Evolutionary conservation across 2,797 vertebrate species (phyloP), one percentile per base, ranked within the genome.

Genomic region (Karalla daura): DNA sequence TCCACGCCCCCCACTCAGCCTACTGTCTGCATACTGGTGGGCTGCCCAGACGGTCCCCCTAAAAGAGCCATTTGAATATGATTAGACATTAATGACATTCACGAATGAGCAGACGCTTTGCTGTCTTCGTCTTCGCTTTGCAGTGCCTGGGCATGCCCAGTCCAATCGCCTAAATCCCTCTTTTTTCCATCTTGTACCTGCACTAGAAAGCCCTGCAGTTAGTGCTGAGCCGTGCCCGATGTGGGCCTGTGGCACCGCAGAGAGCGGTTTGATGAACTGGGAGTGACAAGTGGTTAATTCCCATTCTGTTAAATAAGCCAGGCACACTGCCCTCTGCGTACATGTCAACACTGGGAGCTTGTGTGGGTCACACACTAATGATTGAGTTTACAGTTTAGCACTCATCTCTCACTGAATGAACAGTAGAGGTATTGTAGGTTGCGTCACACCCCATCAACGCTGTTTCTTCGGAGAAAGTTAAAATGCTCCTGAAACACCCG

Each of bases 331-430:
- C 62, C 39, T 70, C 46, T 89, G 90, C 74, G 61, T 87, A 89
- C 84, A 86, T 85, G 82, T 90, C 84, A 91, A 91, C 88, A 91
- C 45, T 35, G 56, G 51, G 54, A 61, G 80, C 78, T 49, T 58
- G 63, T 70, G 44, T 56, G 50, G 63, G 62, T 77, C 76, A 72
- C 72, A 53, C 65, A 49, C 68, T 61, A 43, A 80, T 81, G 64
- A 61, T 24, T 45, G 36, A 46, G 60, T 52, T 73, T 70, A 69
- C 69, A 47, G 55, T 75, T 72, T 46, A 52, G 51, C 25, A 25
- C 36, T 65, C 32, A 28, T 54, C 33, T 63, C 40, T 43, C 28
- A 12, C 9, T 32, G 35, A 56, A 24, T 20, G 23, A 69, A 23
- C 27, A 20, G 17, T 23, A 20, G 4, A 46, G 60, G 41, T 23